Evolutionary conservation across 2,797 vertebrate species (phyloP), one percentile per base, ranked within the genome.

Genomic region (Manis crassicaudata): DNA sequence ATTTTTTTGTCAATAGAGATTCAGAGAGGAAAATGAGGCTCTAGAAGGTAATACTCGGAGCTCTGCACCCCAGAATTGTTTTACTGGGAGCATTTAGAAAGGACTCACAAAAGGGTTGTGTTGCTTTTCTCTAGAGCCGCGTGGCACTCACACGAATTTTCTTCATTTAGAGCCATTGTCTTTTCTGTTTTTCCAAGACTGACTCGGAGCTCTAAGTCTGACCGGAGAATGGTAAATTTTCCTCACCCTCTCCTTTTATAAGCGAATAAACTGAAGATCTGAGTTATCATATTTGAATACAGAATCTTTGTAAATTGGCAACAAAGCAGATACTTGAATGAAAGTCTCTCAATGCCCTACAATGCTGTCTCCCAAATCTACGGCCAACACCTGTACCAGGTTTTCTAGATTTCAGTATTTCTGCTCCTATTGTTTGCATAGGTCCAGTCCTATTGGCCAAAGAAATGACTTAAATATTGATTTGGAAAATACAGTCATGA

Each of bases 391-490:
- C 23, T 56, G 58, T 2, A 18, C 32, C 1, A 0, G 25, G 13
- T 82, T 82, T 56, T 86, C 68, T 72, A 60, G 40, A 91, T 72
- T 81, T 87, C 54, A 77, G 65, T 81, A 50, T 63, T 37, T 67
- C 67, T 79, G 82, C 60, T 77, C 82, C 46, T 46, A 23, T 56
- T 16, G 2, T 50, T 76, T 63, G 40, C 25, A 0, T 86, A 63
- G 86, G n/a, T 91, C 29, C 60, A 80, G 21, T 62, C 60, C 58
- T 92, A 50, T 67, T 90, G 81, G 73, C 43, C 89, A 91, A 96
- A 70, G 77, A 68, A 92, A 46, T 29, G n/a, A 95, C 85, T 96
- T 84, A 91, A 89, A 86, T 87, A 84, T 92, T 94, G 83, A 96
- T 97, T 94, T 89, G 73, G 60, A 90, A 94, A 91, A 94, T 63